phyloP scores from a whole-genome alignment of 2,113 vertebrate species.

The Coptodon bakossiorum region DNA sequence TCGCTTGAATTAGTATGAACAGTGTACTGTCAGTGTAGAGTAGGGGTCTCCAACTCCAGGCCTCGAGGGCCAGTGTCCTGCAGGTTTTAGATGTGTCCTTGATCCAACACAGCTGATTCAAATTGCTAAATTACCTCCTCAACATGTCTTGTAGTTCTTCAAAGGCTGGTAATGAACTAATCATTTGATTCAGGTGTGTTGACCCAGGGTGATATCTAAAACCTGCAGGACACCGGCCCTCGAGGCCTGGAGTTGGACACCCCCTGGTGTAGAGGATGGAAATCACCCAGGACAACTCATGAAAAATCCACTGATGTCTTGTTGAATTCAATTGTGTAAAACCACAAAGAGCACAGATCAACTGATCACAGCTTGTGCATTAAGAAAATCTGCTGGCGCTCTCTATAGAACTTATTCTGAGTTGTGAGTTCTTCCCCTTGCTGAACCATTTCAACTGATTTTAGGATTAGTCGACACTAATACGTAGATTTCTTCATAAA shows the following conservation, averaged over 20 bases:
- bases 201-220: no score
- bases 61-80: no score
- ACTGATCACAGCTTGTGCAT: neutral
- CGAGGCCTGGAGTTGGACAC: no score
- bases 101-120: no score
- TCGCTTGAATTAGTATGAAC: neutral
- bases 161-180: no score
- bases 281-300: fast-evolving
- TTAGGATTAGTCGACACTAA: neutral
- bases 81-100: no score
- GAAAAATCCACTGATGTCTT: fast-evolving
- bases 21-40: no score
- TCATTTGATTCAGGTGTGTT: no score
- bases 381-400: neutral
- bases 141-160: no score
- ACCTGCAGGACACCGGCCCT: no score
- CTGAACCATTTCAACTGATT: neutral
- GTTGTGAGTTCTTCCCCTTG: neutral
- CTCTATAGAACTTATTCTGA: neutral
- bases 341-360: neutral
- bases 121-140: no score
- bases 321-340: neutral
- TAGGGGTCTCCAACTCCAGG: no score
- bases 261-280: neutral
- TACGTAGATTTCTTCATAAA: neutral